A percentile compares a stretch with the other conserved stretches of the same genome.
Evolutionary conservation across 2,797 vertebrate genomes (phyloP).

Genomic region (Nannoperca obscura): DNA sequence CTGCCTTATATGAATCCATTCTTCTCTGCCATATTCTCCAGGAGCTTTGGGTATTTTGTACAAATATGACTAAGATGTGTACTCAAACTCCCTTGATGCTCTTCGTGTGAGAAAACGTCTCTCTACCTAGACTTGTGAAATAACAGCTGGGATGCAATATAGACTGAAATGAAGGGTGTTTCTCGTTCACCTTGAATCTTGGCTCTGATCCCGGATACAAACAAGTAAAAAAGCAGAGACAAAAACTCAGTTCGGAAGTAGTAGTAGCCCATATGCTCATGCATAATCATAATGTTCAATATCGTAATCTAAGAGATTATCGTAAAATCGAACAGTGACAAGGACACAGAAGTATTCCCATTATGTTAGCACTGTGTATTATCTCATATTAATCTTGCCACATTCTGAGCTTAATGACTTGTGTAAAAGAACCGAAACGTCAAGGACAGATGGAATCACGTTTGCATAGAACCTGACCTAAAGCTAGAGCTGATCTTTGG

Average conservation of each 20-base stretch:
- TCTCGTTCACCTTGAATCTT: conserved; percentile 80
- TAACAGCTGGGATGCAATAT: conserved; percentile 77
- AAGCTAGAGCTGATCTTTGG: conserved; percentile 39
- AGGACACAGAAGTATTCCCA: conserved; percentile 77
- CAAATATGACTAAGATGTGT: conserved; percentile 68
- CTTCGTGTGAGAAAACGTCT: conserved; percentile 60
- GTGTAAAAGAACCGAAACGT: conserved; percentile 69
- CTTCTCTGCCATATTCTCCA: conserved; percentile 33
- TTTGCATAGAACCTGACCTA: conserved; percentile 41
- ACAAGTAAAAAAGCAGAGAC: conserved; percentile 59
- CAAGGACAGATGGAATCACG: conserved; percentile 73
- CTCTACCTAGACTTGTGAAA: conserved; percentile 63
- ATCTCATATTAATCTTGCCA: conserved; percentile 79
- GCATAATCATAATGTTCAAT: conserved; percentile 82
- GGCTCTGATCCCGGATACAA: conserved; percentile 75
- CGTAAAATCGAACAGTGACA: conserved; percentile 76
- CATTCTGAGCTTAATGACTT: conserved; percentile 77
- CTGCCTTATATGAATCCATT: conserved; percentile 39
- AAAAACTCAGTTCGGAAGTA: conserved; percentile 59
- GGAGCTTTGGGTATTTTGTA: conserved; percentile 56
- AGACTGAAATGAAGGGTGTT: conserved; percentile 72
- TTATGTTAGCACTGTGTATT: conserved; percentile 72
- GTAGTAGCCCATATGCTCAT: conserved; percentile 79
- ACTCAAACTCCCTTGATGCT: conserved; percentile 58
- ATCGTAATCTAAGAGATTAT: conserved; percentile 83